Evolutionary conservation across 2,113 vertebrate genomes (phyloP).

Genomic region (Enhydra lutris): DNA sequence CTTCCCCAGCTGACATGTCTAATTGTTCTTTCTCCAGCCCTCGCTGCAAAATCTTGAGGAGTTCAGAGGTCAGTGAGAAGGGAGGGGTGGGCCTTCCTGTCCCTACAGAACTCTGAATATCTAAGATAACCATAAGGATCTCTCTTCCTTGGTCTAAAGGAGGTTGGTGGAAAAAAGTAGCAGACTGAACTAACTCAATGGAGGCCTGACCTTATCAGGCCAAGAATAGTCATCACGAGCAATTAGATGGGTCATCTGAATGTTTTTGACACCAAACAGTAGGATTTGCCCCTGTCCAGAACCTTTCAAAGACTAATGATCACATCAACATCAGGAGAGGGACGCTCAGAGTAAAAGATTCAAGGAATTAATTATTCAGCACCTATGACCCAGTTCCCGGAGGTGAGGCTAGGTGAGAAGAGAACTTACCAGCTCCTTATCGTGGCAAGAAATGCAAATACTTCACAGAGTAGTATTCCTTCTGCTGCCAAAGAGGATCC

Average conservation of each 20-base stretch:
- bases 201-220: neutral
- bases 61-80: conserved; percentile 1
- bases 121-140: neutral
- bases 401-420: conserved; percentile 26
- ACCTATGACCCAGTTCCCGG: conserved; percentile 64
- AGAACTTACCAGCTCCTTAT: conserved; percentile 40
- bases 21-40: neutral
- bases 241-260: neutral
- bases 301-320: neutral
- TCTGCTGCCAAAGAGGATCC: neutral
- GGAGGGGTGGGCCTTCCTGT: neutral
- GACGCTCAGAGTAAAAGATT: conserved; percentile 6
- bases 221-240: neutral
- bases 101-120: neutral
- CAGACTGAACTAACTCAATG: neutral
- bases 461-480: neutral
- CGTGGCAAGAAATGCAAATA: conserved; percentile 53
- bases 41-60: neutral
- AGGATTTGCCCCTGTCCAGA: neutral
- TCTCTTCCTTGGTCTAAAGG: neutral
- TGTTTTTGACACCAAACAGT: neutral
- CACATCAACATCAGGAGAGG: neutral
- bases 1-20: neutral
- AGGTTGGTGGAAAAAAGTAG: neutral
- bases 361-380: conserved; percentile 71